phyloP scores from a whole-genome alignment of 2,888 invertebrate species.

The Metalampra italica region DNA sequence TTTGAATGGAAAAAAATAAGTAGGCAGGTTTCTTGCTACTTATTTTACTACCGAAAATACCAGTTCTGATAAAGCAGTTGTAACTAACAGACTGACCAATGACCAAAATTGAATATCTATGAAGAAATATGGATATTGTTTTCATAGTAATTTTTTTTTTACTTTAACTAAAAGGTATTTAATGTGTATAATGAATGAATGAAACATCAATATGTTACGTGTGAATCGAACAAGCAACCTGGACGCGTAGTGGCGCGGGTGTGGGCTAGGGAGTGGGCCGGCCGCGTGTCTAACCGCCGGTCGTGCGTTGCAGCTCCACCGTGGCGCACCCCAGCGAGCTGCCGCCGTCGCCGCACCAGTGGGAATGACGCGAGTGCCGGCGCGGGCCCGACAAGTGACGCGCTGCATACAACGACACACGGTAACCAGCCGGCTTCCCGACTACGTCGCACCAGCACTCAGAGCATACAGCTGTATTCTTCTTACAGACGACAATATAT shows the following conservation, averaged over 20 bases:
- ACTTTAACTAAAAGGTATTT: neutral
- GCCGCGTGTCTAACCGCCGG: slow-evolving; percentile 15
- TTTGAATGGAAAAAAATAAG: no score
- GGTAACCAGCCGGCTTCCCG: slow-evolving; percentile 23
- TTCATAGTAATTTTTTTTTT: no score
- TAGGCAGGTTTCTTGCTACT: no score
- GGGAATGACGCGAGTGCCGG: slow-evolving; percentile 89
- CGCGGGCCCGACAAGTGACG: slow-evolving; percentile 50
- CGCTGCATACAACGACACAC: slow-evolving; percentile 46
- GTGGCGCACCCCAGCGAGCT: slow-evolving; percentile 98
- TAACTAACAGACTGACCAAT: no score
- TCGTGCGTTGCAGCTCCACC: slow-evolving; percentile 87
- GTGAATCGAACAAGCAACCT: slow-evolving; percentile 16
- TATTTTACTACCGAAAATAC: no score
- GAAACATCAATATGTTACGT: neutral
- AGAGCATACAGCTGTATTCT: no score
- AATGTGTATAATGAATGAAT: neutral
- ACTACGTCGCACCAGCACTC: no score
- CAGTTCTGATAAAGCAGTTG: no score
- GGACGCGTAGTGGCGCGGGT: slow-evolving; percentile 34
- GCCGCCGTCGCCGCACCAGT: slow-evolving; percentile 98
- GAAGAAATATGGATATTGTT: no score
- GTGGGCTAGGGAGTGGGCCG: slow-evolving; percentile 21
- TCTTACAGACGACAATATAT: no score
- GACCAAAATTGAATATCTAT: no score